These are phyloP conservation scores for Eufriesea mexicana DNA, from an alignment of 1,140 invertebrate genomes.

Conservation along the genomic window DNA sequence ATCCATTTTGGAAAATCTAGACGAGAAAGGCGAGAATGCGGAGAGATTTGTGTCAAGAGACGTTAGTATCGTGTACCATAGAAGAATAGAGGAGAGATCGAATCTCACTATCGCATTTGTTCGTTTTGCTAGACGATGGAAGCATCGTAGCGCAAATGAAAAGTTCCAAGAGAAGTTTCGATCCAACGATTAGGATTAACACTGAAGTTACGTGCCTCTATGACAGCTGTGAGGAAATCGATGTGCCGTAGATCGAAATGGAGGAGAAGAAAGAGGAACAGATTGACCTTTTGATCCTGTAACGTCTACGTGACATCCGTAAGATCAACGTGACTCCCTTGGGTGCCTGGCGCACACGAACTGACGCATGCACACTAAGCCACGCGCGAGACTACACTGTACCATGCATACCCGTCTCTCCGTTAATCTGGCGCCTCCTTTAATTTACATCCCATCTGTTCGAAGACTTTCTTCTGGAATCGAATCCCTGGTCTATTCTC, in stretches of 20 bases:
- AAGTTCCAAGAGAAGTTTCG: constrained; percentile 16
- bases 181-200: constrained; percentile 52
- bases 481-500: not conserved
- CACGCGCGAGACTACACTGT: not conserved
- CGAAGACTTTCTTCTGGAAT: not conserved
- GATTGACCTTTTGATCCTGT: constrained; percentile 64
- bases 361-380: not conserved
- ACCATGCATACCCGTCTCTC: not conserved
- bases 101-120: not conserved
- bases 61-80: not conserved
- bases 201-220: constrained; percentile 45
- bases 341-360: not conserved
- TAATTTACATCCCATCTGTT: constrained; percentile 16
- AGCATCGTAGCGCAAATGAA: constrained; percentile 39
- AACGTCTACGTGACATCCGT: constrained; percentile 62
- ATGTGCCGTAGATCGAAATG: constrained; percentile 2
- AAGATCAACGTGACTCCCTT: constrained; percentile 62
- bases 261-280: constrained; percentile 27
- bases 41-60: not conserved
- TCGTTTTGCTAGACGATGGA: constrained; percentile 8
- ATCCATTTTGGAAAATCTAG: not conserved
- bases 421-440: constrained; percentile 18
- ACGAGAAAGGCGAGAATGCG: not conserved
- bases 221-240: constrained; percentile 39
- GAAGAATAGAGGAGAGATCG: not conserved